Conservation (phyloP, 2,113 vertebrate species). For the Phodopus roborovskii region DNA sequence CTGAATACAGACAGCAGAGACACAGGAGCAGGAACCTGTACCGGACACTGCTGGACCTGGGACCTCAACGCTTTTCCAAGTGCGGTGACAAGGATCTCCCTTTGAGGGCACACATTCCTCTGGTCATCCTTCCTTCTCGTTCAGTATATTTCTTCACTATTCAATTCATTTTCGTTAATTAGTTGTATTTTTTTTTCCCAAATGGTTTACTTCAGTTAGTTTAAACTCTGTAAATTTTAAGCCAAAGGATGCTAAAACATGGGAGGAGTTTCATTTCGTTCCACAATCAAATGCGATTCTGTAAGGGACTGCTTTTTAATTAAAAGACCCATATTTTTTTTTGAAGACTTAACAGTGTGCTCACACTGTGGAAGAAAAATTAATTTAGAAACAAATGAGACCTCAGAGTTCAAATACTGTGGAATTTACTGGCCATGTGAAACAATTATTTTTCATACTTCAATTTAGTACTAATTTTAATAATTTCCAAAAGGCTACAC, state of each 20-base stretch:
- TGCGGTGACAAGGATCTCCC: too few relatives aligned
- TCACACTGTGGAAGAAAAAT: not conserved
- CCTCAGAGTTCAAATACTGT: not conserved
- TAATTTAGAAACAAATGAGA: not conserved
- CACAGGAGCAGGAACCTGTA: rapidly evolving
- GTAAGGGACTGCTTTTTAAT: not conserved
- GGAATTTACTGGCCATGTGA: not conserved
- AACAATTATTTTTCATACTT: not conserved
- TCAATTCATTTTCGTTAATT: too few relatives aligned
- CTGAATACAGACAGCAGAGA: not conserved
- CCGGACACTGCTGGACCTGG: not conserved
- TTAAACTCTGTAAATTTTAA: rapidly evolving
- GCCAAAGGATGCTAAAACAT: not conserved
- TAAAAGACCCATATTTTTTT: not conserved
- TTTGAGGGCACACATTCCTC: too few relatives aligned
- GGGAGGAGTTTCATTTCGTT: not conserved
- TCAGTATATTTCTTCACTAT: rapidly evolving
- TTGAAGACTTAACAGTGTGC: not conserved
- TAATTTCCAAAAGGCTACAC: not conserved
- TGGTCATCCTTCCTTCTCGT: too few relatives aligned
- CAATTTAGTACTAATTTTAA: not conserved
- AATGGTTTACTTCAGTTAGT: not conserved
- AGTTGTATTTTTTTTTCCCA: too few relatives aligned
- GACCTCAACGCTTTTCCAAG: not conserved
- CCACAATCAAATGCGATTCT: not conserved